Evolutionary conservation across 2,888 invertebrate genomes (phyloP).

Genomic region (Pristionchus japonicus): DNA sequence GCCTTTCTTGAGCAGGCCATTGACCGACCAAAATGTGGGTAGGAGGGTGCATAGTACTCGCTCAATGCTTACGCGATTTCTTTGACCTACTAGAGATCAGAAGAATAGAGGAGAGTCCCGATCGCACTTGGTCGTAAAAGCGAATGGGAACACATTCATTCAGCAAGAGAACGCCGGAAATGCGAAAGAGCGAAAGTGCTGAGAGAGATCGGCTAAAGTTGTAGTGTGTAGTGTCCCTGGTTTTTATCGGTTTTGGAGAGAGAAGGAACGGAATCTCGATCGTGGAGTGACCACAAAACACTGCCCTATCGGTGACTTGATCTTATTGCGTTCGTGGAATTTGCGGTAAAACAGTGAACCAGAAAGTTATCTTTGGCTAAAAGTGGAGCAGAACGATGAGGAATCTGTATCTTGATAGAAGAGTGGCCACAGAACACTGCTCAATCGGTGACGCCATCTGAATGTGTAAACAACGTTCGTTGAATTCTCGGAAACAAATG

Average conservation of each 20-base stretch:
- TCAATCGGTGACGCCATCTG: no score
- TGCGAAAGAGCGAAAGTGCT: background rate
- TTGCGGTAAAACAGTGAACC: no score
- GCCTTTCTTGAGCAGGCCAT: background rate
- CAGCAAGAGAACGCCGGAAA: background rate
- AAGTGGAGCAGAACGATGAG: no score
- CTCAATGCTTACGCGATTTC: background rate
- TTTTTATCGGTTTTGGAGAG: background rate
- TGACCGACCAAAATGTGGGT: background rate
- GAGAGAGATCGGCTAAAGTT: background rate
- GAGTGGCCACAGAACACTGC: no score
- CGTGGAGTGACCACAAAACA: no score
- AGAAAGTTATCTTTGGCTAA: no score
- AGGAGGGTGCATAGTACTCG: background rate
- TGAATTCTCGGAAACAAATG: no score
- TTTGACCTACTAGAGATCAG: background rate
- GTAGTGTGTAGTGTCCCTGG: background rate
- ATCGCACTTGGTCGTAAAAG: background rate
- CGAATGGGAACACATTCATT: background rate
- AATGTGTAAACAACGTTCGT: no score
- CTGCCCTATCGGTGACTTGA: no score
- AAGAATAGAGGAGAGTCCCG: background rate
- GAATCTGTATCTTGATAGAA: no score
- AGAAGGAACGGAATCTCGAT: no score
- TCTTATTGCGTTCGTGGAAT: no score